Evolutionary conservation across 2,113 vertebrate genomes (phyloP), one percentile per base, ranked within the genome.

Genomic region (Sardina pilchardus): DNA sequence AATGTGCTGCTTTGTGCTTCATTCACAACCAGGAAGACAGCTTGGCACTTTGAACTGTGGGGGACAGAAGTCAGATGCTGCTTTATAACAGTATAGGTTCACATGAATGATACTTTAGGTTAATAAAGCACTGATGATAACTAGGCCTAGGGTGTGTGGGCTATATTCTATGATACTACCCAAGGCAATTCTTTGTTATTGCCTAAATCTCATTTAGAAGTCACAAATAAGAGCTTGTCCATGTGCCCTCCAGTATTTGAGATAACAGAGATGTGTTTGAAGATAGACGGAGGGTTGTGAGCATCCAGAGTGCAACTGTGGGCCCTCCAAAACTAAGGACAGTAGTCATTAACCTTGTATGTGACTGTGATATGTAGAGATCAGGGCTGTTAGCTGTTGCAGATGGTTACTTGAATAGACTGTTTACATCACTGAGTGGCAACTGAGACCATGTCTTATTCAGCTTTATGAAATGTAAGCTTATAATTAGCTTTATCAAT

Each of bases 1-100:
- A 88, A 87, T 88, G 81, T 82, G 84, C 83, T 83, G 87, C 80
- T 50, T 78, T 78, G 71, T 78, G 71, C 34, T 78, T 16, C 71
- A 36, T 78, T 78, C 71, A 78, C 71, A 36, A 78, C 71, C 30
- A 36, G 14, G 71, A 34, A 34, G 71, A 34, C n/a, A 71, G 10
- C 14, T 14, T 36, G 30, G 71, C 9, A 1, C 30, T 78, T 39
- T 16, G 10, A 30, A 26, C 63, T 34, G 10, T 34, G 16, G 71
- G 56, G 30, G 34, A 39, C 12, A 36, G 30, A 10, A 78, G 71
- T 36, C 19, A 36, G 3, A 78, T 78, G 12, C 4, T 78, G 12
- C 4, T 1, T 10, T 30, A 34, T 16, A 71, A 34, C 63, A 71
- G 34, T 71, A 34, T 8, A 75, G 71, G 71, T 34, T 36, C 16